phyloP scores from a whole-genome alignment of 92 coral and sea anemone species.

The Siderastrea radians region DNA sequence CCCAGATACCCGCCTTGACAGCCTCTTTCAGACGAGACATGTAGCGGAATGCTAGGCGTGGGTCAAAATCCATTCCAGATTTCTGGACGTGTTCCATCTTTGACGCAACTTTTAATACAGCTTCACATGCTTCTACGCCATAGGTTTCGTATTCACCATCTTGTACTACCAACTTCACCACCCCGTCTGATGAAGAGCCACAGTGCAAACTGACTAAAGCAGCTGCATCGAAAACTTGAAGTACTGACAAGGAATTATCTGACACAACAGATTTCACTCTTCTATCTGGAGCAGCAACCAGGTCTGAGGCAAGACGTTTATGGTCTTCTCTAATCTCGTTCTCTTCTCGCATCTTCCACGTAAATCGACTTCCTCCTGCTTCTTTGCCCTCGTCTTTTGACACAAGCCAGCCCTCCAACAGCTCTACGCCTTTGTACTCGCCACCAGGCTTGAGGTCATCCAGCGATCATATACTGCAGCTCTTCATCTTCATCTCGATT shows the following conservation, averaged over 20 bases:
- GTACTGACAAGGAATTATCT: conserved; percentile 27
- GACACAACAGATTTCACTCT: conserved; percentile 27
- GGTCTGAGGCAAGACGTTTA: conserved; percentile 33
- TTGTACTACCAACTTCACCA: conserved; percentile 19
- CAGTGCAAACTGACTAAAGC: conserved; percentile 37
- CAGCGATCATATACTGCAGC: conserved; percentile 34
- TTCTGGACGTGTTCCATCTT: too few species aligned
- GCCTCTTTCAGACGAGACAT: too few species aligned
- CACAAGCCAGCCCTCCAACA: conserved; percentile 43
- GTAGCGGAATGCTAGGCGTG: too few species aligned
- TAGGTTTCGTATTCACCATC: too few species aligned
- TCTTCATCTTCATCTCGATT: conserved; percentile 23
- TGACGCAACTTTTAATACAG: too few species aligned
- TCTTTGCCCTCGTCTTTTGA: conserved; percentile 34
- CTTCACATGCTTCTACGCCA: too few species aligned
- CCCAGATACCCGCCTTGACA: too few species aligned
- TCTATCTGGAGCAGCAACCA: conserved; percentile 7
- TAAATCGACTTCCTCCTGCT: conserved; percentile 11
- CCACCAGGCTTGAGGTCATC: conserved; percentile 4
- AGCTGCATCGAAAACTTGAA: conserved; percentile 43
- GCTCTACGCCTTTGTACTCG: conserved; percentile 22
- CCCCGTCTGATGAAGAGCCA: conserved; percentile 37
- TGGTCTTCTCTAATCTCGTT: conserved; percentile 41
- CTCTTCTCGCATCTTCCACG: conserved; percentile 46
- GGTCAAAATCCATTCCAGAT: too few species aligned